phyloP scores from a whole-genome alignment of 2,113 vertebrate genomes.

The Bubo blakistoni region DNA sequence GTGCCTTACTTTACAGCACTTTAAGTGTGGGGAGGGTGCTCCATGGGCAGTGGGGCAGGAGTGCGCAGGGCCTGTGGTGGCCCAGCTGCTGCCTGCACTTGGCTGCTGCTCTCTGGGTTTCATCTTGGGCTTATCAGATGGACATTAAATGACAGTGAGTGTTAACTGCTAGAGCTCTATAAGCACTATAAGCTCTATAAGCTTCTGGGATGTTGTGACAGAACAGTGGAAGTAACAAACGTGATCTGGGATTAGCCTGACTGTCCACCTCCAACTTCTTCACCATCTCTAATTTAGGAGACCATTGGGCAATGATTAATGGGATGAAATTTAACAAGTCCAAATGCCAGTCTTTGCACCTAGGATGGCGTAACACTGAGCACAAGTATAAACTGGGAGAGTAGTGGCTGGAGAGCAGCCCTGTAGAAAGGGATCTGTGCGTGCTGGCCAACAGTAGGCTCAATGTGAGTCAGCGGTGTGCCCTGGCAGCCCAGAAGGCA shows the following conservation, averaged over 20 bases:
- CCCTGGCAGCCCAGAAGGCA: not conserved
- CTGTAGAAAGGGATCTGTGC: not conserved
- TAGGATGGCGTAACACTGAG: fast-evolving
- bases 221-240: slow-evolving; percentile 77
- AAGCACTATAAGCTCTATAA: not conserved
- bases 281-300: slow-evolving; percentile 69
- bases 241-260: slow-evolving; percentile 69
- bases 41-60: not conserved
- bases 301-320: not conserved
- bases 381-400: not conserved
- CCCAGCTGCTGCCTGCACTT: not conserved
- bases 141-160: slow-evolving; percentile 13
- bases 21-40: not conserved
- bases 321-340: not conserved
- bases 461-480: no score
- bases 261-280: slow-evolving; percentile 69
- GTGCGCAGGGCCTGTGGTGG: not conserved
- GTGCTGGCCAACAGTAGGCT: not conserved
- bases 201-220: slow-evolving; percentile 78
- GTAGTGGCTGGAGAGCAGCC: not conserved
- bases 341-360: not conserved
- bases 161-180: slow-evolving; percentile 61
- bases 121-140: slow-evolving; percentile 35
- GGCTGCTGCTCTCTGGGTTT: not conserved
- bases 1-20: not conserved